Conservation (phyloP, 1,140 invertebrate species). For the Drosophila punjabiensis region DNA sequence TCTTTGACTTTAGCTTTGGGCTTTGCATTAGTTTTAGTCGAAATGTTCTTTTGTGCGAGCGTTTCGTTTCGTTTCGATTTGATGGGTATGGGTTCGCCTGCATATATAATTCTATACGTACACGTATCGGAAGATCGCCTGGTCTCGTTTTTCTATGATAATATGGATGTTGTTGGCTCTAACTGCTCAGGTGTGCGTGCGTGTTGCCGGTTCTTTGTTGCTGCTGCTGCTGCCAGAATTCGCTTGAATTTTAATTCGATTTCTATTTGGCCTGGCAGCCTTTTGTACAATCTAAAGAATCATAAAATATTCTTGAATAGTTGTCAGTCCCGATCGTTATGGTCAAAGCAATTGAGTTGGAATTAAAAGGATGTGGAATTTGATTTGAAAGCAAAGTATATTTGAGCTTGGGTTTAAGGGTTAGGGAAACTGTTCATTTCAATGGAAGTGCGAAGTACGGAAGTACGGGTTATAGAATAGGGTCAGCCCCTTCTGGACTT, state of each 20-base stretch:
- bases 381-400: slow-evolving; percentile 6
- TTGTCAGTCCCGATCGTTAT: slow-evolving; percentile 35
- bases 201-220: slow-evolving; percentile 56
- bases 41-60: slow-evolving; percentile 68
- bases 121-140: slow-evolving; percentile 39
- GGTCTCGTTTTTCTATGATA: slow-evolving; percentile 71
- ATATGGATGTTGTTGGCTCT: slow-evolving; percentile 36
- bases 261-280: slow-evolving; percentile 55
- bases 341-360: slow-evolving; percentile 13
- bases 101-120: slow-evolving; percentile 9
- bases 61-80: slow-evolving; percentile 34
- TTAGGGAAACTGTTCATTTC: neutral
- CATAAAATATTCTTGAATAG: slow-evolving; percentile 53
- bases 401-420: neutral
- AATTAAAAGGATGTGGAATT: slow-evolving; percentile 10
- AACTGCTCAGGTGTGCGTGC: slow-evolving; percentile 1
- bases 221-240: slow-evolving; percentile 33
- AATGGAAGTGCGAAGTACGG: neutral
- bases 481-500: neutral
- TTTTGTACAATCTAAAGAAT: slow-evolving; percentile 54
- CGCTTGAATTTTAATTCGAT: slow-evolving; percentile 69
- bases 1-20: slow-evolving; percentile 31
- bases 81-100: slow-evolving; percentile 41
- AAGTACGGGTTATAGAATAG: neutral
- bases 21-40: slow-evolving; percentile 19